Conservation (phyloP, 2,113 vertebrate species). For the Columbina picui region DNA sequence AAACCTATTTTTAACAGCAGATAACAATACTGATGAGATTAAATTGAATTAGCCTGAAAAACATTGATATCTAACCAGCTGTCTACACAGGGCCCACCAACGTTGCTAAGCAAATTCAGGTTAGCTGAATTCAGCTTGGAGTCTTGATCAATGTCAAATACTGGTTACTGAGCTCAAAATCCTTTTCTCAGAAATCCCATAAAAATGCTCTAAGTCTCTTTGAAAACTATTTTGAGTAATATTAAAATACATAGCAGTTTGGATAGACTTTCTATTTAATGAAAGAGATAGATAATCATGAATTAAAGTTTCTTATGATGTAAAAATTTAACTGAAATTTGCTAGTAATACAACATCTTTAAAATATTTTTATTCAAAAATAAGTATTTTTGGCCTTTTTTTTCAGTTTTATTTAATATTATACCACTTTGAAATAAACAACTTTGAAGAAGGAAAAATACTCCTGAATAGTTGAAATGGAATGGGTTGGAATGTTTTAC, state of each 20-base stretch:
- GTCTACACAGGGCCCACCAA: not conserved
- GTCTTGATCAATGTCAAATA: not conserved
- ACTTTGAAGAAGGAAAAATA: not conserved
- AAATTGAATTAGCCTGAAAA: not conserved
- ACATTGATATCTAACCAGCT: not conserved
- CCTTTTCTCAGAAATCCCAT: not conserved
- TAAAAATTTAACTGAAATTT: not conserved
- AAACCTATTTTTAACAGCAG: not conserved
- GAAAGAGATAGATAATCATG: not conserved
- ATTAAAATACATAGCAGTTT: not conserved
- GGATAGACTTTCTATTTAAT: not conserved
- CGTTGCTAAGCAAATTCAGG: not conserved
- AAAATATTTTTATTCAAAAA: not conserved
- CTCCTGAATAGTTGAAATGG: not conserved
- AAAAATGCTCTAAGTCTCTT: not conserved
- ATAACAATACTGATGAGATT: not conserved
- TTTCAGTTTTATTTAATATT: not conserved
- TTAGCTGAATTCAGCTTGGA: not conserved
- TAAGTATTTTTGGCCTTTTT: fast-evolving
- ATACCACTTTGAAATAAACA: not conserved
- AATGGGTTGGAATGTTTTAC: not conserved
- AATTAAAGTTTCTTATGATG: not conserved
- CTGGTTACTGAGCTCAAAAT: not conserved
- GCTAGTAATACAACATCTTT: not conserved
- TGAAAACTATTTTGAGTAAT: fast-evolving